Percentiles rank a stretch among this genome's conserved stretches.
Conservation (phyloP, 2,113 vertebrate genomes). For the Pituophis catenifer region DNA sequence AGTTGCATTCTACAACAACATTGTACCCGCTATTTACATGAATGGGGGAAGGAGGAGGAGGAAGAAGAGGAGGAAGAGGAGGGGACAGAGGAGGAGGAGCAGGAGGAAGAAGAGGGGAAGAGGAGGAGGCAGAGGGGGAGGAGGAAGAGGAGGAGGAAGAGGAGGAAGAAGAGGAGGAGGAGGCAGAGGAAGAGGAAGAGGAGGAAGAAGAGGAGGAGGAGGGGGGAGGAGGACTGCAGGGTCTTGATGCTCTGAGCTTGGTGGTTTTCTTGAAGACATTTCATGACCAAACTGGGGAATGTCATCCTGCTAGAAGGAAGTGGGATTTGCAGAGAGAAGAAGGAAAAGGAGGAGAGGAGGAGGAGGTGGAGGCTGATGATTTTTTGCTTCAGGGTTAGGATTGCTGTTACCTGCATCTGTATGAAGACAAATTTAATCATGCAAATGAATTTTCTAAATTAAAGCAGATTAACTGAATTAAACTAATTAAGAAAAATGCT, state of each 20-base stretch:
- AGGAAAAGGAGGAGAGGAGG: too few relatives aligned
- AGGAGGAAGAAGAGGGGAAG: too few relatives aligned
- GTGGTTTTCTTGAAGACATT: too few relatives aligned
- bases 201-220: not conserved
- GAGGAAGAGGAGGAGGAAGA: not conserved
- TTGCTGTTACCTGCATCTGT: not conserved
- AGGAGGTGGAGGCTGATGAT: not conserved
- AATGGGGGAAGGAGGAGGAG: not conserved
- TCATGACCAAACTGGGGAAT: too few relatives aligned
- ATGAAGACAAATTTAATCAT: slow-evolving; percentile 8
- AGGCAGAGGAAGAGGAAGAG: not conserved
- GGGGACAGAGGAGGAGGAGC: not conserved
- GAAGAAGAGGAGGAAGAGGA: not conserved
- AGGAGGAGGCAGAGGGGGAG: fast-evolving
- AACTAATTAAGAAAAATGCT: not conserved
- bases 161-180: fast-evolving
- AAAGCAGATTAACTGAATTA: slow-evolving; percentile 7
- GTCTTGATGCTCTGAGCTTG: too few relatives aligned
- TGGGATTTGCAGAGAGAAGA: too few relatives aligned
- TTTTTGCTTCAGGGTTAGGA: not conserved
- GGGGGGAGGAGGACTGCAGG: fast-evolving
- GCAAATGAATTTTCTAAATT: not conserved
- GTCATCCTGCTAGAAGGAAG: not conserved
- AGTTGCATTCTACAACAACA: slow-evolving; percentile 44
- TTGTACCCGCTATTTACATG: slow-evolving; percentile 35